These are phyloP conservation scores for Dipodomys ordii DNA, from an alignment of 2,113 vertebrate genomes.

Conservation along the genomic window DNA sequence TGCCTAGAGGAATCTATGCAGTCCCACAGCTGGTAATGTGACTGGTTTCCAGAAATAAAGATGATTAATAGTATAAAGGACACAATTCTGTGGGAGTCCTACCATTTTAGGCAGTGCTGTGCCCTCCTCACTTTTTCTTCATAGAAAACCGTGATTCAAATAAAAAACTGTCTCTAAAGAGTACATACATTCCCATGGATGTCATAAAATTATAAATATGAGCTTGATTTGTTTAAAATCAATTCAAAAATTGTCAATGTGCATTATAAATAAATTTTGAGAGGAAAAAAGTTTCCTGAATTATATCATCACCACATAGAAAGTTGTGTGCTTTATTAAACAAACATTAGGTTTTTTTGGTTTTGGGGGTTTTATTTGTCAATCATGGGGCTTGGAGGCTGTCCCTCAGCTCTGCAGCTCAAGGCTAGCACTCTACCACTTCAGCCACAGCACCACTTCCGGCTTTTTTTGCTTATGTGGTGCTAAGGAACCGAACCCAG, in stretches of 20 bases:
- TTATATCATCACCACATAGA: neutral
- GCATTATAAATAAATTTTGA: neutral
- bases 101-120: neutral
- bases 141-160: conserved; percentile 25
- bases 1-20: neutral
- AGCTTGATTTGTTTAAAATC: conserved; percentile 11
- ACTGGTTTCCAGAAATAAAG: neutral
- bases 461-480: too few relatives aligned
- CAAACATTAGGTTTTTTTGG: too few relatives aligned
- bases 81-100: neutral
- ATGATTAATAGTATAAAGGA: neutral
- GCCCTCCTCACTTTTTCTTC: neutral
- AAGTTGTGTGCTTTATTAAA: neutral
- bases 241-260: neutral
- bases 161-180: conserved; percentile 3
- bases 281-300: neutral
- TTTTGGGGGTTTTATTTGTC: neutral
- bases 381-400: too few relatives aligned
- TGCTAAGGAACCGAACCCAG: too few relatives aligned
- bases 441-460: too few relatives aligned
- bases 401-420: too few relatives aligned
- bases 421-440: too few relatives aligned
- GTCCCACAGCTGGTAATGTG: neutral
- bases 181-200: neutral
- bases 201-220: neutral